Base-by-base conservation (phyloP, 1,140 invertebrate species). In the Hyles vespertilio region DNA sequence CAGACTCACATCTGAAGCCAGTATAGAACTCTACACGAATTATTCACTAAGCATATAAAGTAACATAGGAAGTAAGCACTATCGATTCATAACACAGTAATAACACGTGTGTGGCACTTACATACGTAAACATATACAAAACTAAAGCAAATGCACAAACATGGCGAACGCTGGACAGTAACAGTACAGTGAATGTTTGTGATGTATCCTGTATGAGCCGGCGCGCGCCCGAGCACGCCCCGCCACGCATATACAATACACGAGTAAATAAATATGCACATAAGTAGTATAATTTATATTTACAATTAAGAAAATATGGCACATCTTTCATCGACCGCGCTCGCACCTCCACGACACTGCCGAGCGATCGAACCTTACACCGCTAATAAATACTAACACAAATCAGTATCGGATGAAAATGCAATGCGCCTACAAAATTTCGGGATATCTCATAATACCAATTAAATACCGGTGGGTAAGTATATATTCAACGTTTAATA, bases 401-500 rank as follows among this genome's bases (percentile, higher is more conserved):
- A 63, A 63, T 67, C 62, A 69, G 63, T 68, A 70, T 72, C 58
- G 65, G 70, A 61, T 67, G 57, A 68, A 48, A 60, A 59, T 65
- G 60, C 69, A 70, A 74, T 79, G 77, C 74, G 74, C 74, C 71
- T 74, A 68, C 63, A 63, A 76, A 77, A 77, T 82, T 84, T 79
- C 52, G 74, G 70, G 75, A 66, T 67, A 72, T 70, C 56, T 54
- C 61, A 80, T 78, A 85, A 88, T 86, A 89, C 85, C 85, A 89
- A 89, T 89, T 89, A 88, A 86, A 87, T 89, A 89, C 78, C 85
- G 85, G 85, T 87, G 85, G 85, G 85, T 87, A 89, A 78, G 69
- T 79, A 81, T 69, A 77, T 76, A 84, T 82, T 81, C 74, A 79
- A 74, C 69, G 67, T 69, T 51, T 55, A 67, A 68, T 59, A 70